These are phyloP conservation scores for Cotesia glomerata DNA, from an alignment of 1,140 invertebrate species.

Conservation along the genomic window DNA sequence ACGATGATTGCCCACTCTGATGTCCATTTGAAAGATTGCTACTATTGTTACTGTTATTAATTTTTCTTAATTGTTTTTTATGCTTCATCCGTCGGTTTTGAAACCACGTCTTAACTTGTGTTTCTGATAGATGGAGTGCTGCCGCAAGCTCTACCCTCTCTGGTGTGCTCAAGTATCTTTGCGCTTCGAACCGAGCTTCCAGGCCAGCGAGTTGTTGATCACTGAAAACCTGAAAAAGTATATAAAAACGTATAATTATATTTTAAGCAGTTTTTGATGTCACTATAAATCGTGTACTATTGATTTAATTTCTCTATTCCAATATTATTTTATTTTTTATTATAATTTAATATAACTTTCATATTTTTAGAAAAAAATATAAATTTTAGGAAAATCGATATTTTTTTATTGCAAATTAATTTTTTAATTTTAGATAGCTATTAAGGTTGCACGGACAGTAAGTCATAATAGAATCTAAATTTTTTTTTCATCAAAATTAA, in stretches of 20 bases:
- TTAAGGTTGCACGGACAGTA: too few relatives aligned
- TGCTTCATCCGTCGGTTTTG: slow-evolving; percentile 97
- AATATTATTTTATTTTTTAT: too few relatives aligned
- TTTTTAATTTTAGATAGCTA: too few relatives aligned
- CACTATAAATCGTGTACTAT: too few relatives aligned
- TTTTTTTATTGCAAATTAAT: too few relatives aligned
- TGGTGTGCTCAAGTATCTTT: slow-evolving; percentile 95
- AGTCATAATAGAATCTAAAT: too few relatives aligned
- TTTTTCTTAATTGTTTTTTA: slow-evolving; percentile 89
- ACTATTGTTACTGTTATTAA: slow-evolving; percentile 60
- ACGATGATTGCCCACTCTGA: slow-evolving; percentile 43
- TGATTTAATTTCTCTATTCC: too few relatives aligned
- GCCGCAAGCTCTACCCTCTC: slow-evolving; percentile 94
- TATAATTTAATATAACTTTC: too few relatives aligned
- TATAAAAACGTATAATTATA: background rate
- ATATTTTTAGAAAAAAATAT: too few relatives aligned
- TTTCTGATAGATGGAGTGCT: slow-evolving; percentile 91
- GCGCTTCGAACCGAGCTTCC: slow-evolving; percentile 94
- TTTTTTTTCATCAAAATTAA: too few relatives aligned
- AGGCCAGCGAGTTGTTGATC: slow-evolving; percentile 94
- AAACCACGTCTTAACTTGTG: slow-evolving; percentile 99
- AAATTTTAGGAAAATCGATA: too few relatives aligned
- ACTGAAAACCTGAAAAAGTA: slow-evolving; percentile 77
- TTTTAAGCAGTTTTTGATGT: too few relatives aligned
- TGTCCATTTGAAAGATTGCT: slow-evolving; percentile 35